These are phyloP conservation scores for Cathartes aura DNA, from an alignment of 2,113 vertebrate genomes.

Conservation along the genomic window DNA sequence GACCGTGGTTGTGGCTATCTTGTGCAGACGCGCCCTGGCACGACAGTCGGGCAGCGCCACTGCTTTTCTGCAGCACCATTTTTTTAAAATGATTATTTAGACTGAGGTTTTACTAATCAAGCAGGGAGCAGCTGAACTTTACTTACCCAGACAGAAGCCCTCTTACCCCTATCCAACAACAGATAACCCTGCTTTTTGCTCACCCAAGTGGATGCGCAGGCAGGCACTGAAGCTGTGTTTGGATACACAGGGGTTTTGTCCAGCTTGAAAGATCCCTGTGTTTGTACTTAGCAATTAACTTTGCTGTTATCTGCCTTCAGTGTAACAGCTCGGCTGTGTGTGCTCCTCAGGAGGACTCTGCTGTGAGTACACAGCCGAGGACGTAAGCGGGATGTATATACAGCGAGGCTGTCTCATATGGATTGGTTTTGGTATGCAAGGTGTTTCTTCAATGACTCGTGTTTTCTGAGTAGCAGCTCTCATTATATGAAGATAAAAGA, in stretches of 20 bases:
- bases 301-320: not conserved
- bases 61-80: not conserved
- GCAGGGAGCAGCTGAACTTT: constrained; percentile 40
- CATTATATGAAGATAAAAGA: not conserved
- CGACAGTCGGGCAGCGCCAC: fast-evolving
- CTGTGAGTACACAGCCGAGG: not conserved
- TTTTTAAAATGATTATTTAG: constrained; percentile 27
- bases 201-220: not conserved
- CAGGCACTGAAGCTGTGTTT: not conserved
- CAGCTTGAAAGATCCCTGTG: constrained; percentile 28
- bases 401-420: not conserved
- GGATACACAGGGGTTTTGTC: not conserved
- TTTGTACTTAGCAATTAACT: constrained; percentile 12
- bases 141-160: constrained; percentile 30
- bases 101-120: constrained; percentile 49
- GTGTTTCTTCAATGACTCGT: not conserved
- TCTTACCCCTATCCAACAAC: not conserved
- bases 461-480: not conserved
- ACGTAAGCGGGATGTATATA: not conserved
- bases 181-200: constrained; percentile 46
- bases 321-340: not conserved
- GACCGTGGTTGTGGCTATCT: not conserved
- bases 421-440: not conserved
- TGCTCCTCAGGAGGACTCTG: not conserved
- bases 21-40: not conserved